Evolutionary conservation across 2,888 invertebrate species (phyloP).

Genomic region (Lithosia quadra): DNA sequence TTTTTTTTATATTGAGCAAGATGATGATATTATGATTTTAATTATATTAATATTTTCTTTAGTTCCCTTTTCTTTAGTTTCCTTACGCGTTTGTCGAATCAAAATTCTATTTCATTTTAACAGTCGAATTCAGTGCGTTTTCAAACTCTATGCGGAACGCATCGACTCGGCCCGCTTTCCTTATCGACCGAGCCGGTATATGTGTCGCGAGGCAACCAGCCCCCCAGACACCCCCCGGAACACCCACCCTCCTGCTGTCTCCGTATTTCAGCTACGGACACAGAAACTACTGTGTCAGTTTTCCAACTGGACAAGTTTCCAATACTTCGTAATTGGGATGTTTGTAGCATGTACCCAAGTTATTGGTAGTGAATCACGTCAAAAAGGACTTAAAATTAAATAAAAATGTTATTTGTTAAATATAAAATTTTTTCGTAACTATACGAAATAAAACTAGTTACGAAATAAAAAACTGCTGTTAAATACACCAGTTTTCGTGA

Average conservation of each 20-base stretch:
- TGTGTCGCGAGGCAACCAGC: constrained; percentile 76
- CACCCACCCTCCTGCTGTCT: constrained; percentile 53
- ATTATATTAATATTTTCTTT: background rate
- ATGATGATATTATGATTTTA: background rate
- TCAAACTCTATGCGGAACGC: constrained; percentile 67
- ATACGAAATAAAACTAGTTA: too few species aligned
- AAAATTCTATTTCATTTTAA: constrained; percentile 50
- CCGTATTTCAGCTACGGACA: constrained; percentile 64
- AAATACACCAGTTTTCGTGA: background rate
- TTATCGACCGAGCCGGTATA: constrained; percentile 82
- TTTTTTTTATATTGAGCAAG: background rate
- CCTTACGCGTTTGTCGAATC: constrained; percentile 34
- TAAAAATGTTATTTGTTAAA: background rate
- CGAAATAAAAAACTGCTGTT: too few species aligned
- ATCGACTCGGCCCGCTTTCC: constrained; percentile 73
- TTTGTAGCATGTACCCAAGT: constrained; percentile 38
- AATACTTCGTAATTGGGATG: constrained; percentile 57
- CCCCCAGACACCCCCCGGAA: constrained; percentile 51
- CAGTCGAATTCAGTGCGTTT: constrained; percentile 65
- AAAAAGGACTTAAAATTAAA: constrained; percentile 9
- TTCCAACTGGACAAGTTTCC: constrained; percentile 57
- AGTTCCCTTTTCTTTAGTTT: background rate
- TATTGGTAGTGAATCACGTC: constrained; percentile 21
- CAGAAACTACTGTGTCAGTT: constrained; percentile 58
- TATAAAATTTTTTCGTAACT: background rate